Percentiles rank a stretch among this genome's conserved stretches.
Conservation (phyloP, 2,113 vertebrate species). For the Scomber colias region DNA sequence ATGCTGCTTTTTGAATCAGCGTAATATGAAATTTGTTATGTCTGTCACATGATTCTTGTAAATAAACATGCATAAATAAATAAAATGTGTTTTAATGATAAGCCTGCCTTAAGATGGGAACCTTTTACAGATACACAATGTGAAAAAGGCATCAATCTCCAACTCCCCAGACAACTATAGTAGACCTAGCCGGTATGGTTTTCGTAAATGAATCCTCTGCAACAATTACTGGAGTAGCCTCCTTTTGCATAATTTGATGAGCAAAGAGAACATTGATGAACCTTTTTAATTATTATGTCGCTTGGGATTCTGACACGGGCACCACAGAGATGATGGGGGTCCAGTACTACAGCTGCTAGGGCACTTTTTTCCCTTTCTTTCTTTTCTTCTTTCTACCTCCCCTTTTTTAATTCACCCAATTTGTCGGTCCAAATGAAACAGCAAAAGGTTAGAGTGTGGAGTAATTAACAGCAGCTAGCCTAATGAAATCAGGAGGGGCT, state of each 20-base stretch:
- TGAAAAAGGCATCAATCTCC: slow-evolving; percentile 29
- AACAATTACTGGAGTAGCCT: slow-evolving; percentile 78
- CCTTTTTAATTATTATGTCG: slow-evolving; percentile 83
- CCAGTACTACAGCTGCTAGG: slow-evolving; percentile 64
- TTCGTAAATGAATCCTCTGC: slow-evolving; percentile 79
- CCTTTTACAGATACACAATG: slow-evolving; percentile 34
- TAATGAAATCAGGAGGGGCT: slow-evolving; percentile 89
- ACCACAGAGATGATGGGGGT: slow-evolving; percentile 54
- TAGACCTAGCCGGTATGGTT: slow-evolving; percentile 71
- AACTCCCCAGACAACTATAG: slow-evolving; percentile 51
- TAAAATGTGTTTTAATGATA: slow-evolving; percentile 49
- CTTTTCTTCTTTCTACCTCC: slow-evolving; percentile 28
- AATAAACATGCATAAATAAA: slow-evolving; percentile 55
- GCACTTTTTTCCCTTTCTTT: slow-evolving; percentile 46
- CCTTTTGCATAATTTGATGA: slow-evolving; percentile 82
- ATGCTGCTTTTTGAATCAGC: slow-evolving; percentile 39
- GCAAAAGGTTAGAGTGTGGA: slow-evolving; percentile 89
- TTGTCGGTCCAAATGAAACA: slow-evolving; percentile 93
- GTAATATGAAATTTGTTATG: slow-evolving; percentile 22
- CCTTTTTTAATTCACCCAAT: slow-evolving; percentile 90
- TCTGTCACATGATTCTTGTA: slow-evolving; percentile 30
- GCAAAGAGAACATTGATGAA: slow-evolving; percentile 84
- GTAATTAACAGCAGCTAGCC: slow-evolving; percentile 91
- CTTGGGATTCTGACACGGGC: slow-evolving; percentile 77
- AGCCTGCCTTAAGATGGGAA: slow-evolving; percentile 11